A percentile compares a stretch with the other conserved stretches of the same genome.
Conservation (phyloP, 1,140 invertebrate species). For the Drosophila orosa region DNA sequence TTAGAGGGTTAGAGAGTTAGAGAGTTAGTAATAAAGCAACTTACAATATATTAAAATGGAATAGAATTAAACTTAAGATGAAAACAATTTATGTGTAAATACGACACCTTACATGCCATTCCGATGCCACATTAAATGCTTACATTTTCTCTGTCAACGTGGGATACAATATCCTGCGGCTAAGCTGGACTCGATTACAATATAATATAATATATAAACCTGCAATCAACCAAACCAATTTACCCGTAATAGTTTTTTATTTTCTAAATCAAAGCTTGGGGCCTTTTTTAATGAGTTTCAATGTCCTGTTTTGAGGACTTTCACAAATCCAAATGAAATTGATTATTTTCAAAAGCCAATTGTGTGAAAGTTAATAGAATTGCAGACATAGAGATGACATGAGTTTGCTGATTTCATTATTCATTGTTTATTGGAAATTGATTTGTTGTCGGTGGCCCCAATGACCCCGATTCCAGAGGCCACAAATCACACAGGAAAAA, state of each 20-base stretch:
- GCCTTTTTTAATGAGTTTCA: not conserved
- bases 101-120: too few relatives aligned
- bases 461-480: not conserved
- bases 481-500: conserved; percentile 3
- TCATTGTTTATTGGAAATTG: conserved; percentile 4
- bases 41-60: too few relatives aligned
- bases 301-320: not conserved
- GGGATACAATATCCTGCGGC: not conserved
- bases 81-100: too few relatives aligned
- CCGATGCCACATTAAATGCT: too few relatives aligned
- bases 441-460: not conserved
- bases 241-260: not conserved
- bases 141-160: not conserved
- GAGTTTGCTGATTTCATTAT: conserved; percentile 2
- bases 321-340: not conserved
- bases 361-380: not conserved
- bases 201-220: too few relatives aligned
- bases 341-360: conserved; percentile 1
- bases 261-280: not conserved
- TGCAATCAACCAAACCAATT: not conserved
- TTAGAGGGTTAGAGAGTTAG: too few relatives aligned
- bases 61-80: too few relatives aligned
- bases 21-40: too few relatives aligned
- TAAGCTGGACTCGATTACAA: not conserved
- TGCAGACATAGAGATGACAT: not conserved